Conservation (phyloP, 2,113 vertebrate genomes). For the Toxostoma redivivum region DNA sequence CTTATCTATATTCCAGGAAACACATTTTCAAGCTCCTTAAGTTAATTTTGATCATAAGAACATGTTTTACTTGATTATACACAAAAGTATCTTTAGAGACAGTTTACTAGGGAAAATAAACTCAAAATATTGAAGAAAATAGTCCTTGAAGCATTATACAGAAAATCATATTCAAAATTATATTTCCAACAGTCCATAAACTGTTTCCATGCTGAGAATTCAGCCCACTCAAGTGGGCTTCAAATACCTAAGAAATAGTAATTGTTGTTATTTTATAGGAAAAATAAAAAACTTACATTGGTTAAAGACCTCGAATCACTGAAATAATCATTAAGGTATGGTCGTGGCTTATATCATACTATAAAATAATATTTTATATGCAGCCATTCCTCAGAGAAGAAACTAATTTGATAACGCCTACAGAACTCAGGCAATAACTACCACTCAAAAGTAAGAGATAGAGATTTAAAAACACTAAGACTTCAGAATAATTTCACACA, state of each 20-base stretch:
- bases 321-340: neutral
- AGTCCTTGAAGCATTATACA: neutral
- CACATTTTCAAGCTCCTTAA: neutral
- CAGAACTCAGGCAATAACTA: neutral
- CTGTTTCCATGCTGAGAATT: neutral
- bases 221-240: neutral
- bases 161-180: neutral
- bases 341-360: neutral
- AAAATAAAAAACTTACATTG: neutral
- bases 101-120: neutral
- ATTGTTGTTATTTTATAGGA: neutral
- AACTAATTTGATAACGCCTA: neutral
- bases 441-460: neutral
- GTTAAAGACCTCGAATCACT: neutral
- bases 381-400: neutral
- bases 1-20: neutral
- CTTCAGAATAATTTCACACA: neutral
- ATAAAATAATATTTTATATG: neutral
- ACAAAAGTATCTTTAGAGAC: neutral
- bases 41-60: neutral
- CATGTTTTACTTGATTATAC: neutral
- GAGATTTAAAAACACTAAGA: neutral
- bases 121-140: neutral
- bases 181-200: neutral
- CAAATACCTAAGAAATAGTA: neutral